Conservation (phyloP, 2,888 invertebrate species). For the Metopia argyrocephala region DNA sequence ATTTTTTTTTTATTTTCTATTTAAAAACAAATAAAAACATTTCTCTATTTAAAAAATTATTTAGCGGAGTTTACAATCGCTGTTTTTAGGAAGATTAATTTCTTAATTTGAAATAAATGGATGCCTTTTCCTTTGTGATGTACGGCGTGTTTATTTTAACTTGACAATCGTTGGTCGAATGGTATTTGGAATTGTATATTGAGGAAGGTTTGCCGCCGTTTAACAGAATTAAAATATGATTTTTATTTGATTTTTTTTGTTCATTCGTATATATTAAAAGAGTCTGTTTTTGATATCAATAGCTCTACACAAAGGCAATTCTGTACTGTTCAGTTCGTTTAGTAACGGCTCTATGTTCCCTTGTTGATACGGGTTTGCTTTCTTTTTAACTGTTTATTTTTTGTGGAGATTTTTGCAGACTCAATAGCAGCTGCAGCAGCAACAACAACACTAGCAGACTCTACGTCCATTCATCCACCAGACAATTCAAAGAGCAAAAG, state of each 20-base stretch:
- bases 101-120: background rate
- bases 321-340: constrained; percentile 4
- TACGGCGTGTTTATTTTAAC: constrained; percentile 70
- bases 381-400: constrained; percentile 15
- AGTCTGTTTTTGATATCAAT: constrained; percentile 44
- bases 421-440: constrained; percentile 9
- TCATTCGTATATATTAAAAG: background rate
- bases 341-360: constrained; percentile 15
- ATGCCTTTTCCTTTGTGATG: background rate
- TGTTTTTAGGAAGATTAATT: constrained; percentile 3
- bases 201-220: constrained; percentile 72
- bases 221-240: constrained; percentile 56
- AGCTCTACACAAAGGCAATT: constrained; percentile 14
- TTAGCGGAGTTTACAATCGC: constrained; percentile 10
- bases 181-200: constrained; percentile 75
- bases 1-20: constrained; percentile 1
- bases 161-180: constrained; percentile 74
- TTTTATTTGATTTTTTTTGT: constrained; percentile 29
- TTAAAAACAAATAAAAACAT: background rate
- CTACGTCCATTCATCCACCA: constrained; percentile 12
- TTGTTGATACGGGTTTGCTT: constrained; percentile 25
- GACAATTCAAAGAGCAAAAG: constrained; percentile 12
- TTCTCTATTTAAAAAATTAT: background rate
- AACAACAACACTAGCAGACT: constrained; percentile 4
- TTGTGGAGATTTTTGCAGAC: constrained; percentile 61